Evolutionary conservation across 2,888 invertebrate genomes (phyloP).

Genomic region (Eupelmus urozonus): DNA sequence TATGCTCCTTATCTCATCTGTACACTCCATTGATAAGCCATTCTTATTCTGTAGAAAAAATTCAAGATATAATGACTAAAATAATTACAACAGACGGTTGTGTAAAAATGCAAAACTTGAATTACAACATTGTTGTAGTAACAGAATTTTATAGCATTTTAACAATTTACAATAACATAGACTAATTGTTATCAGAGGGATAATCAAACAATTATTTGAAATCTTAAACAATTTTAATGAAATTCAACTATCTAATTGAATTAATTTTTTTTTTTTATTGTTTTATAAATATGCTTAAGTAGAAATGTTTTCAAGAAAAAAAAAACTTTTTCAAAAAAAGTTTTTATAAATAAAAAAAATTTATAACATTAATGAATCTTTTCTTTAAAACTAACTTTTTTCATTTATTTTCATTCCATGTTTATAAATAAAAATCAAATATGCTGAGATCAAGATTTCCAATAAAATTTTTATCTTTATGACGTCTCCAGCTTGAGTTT

Average conservation of each 20-base stretch:
- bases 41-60: slow-evolving; percentile 13
- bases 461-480: slow-evolving; percentile 1
- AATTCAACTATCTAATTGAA: no score
- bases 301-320: no score
- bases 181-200: background rate
- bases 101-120: background rate
- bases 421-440: background rate
- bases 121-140: background rate
- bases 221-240: no score
- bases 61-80: slow-evolving; percentile 10
- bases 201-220: background rate
- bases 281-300: background rate
- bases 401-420: background rate
- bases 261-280: no score
- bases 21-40: slow-evolving; percentile 14
- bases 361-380: no score
- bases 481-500: background rate
- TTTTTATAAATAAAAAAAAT: no score
- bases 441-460: background rate
- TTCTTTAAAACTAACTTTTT: background rate
- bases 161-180: background rate
- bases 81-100: background rate
- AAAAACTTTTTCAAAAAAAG: no score
- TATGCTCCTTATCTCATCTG: slow-evolving; percentile 17
- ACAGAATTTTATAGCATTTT: background rate